Evolutionary conservation across 2,113 vertebrate genomes (phyloP).

Genomic region (Psittacus erithacus): DNA sequence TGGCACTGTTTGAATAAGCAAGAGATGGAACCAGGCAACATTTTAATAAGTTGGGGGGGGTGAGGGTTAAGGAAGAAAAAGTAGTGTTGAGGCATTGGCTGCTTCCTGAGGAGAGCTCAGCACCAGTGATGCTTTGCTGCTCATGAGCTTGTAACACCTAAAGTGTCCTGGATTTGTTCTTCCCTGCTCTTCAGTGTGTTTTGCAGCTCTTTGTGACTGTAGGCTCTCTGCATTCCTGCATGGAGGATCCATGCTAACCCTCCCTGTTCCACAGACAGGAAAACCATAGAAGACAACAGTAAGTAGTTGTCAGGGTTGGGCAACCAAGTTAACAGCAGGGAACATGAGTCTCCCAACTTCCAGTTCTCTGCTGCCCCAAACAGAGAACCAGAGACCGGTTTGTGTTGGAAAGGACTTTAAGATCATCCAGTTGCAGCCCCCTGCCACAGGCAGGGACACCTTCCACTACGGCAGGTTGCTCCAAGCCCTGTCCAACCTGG

Average conservation of each 20-base stretch:
- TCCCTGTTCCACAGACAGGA: not conserved
- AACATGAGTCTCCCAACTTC: not conserved
- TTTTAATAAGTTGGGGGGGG: constrained; percentile 10
- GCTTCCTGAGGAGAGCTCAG: not conserved
- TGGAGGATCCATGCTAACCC: rapidly evolving
- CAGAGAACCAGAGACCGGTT: not conserved
- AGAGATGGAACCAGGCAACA: not conserved
- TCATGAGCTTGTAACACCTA: not conserved
- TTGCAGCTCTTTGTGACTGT: not conserved
- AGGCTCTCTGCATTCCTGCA: not conserved
- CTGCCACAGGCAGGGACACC: not conserved
- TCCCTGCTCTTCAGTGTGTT: not conserved
- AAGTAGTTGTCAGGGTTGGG: not conserved
- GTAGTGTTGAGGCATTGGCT: not conserved
- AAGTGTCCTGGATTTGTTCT: not conserved
- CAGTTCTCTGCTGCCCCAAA: not conserved
- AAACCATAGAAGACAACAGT: not conserved
- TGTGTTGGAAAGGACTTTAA: not conserved
- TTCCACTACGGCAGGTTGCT: not conserved
- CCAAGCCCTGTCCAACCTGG: not conserved
- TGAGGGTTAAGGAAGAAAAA: not conserved
- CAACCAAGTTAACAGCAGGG: not conserved
- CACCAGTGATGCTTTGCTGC: not conserved
- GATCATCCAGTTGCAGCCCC: not conserved
- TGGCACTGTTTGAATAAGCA: constrained; percentile 49